Base-by-base conservation (phyloP, 1,140 invertebrate species). In the Psilanteris sp. region DNA sequence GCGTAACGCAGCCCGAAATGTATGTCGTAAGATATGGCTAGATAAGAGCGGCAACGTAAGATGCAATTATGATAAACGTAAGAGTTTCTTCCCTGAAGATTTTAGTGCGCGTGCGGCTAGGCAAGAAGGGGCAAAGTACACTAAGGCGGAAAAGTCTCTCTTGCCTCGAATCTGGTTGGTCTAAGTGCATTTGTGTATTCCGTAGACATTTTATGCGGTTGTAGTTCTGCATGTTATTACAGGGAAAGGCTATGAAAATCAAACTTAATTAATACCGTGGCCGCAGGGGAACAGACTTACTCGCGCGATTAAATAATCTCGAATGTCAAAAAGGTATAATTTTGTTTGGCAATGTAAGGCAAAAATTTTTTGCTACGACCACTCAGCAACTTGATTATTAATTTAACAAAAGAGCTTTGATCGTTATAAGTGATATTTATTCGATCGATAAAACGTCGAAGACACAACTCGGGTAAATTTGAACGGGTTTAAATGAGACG, bases 51-150 rank as follows among this genome's bases (percentile, higher is more conserved):
- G 73, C 73, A 78, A 77, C 75, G 71, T 57, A 39, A 85, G 82
- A 86, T 85, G 83, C 82, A 84, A 86, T 86, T 86, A 86, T 83
- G 82, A 85, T 85, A 85, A 85, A 84, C 79, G 67, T 75, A 70
- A 78, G 70, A 79, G 76, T 79, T 79, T 79, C 77, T 84, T 84
- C 77, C 72, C 62, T 64, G 48, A 74, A 76, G 67, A 59, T 77
- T 77, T 77, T 48, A 67, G 37, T 44, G 18, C 27, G 57, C 39
- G 64, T 50, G 52, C 39, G 37, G 52, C 22, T 36, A 32, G 29
- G 29, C 46, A 46, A 46, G 20, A 52, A 34, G 50, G 18, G 61
- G n/a, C 36, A 14, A 41, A 26, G 61, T 26, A 57, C 27, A 44
- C 57, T n/a, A 59, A 67, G 46, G 36, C 29, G 43, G 44, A 52